Conservation (phyloP, 1,140 invertebrate species). For the Leptinotarsa defecta region DNA sequence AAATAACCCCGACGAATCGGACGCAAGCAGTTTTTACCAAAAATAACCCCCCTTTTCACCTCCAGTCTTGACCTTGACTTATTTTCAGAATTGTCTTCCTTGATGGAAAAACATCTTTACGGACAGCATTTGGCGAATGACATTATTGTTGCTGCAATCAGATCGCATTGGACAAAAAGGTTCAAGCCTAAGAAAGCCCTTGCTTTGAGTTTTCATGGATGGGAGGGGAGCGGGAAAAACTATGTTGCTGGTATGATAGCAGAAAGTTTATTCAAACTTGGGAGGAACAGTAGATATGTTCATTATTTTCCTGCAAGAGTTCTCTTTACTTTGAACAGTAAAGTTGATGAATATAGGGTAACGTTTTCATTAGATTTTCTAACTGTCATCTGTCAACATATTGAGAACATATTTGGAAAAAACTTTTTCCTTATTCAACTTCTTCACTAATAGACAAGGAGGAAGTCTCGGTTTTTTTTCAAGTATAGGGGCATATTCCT, state of each 20-base stretch:
- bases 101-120: constrained; percentile 58
- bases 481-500: no score
- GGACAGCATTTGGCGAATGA: constrained; percentile 70
- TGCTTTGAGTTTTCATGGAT: constrained; percentile 78
- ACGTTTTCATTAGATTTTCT: not conserved
- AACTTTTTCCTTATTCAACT: no score
- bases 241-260: constrained; percentile 81
- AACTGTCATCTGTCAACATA: no score
- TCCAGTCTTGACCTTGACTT: no score
- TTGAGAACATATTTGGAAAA: no score
- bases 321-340: constrained; percentile 70
- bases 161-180: constrained; percentile 58
- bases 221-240: constrained; percentile 85
- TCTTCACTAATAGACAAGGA: no score
- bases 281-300: constrained; percentile 77
- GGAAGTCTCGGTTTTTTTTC: no score
- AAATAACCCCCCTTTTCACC: no score
- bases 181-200: constrained; percentile 67
- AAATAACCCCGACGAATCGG: no score
- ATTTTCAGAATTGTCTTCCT: constrained; percentile 50
- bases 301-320: constrained; percentile 79
- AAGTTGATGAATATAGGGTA: constrained; percentile 62
- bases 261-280: constrained; percentile 72
- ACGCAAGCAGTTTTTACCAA: no score
- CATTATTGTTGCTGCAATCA: constrained; percentile 61